Percentiles rank a stretch among this genome's conserved stretches.
Conservation (phyloP, 2,888 invertebrate genomes). For the Platerodrilus igneus region DNA sequence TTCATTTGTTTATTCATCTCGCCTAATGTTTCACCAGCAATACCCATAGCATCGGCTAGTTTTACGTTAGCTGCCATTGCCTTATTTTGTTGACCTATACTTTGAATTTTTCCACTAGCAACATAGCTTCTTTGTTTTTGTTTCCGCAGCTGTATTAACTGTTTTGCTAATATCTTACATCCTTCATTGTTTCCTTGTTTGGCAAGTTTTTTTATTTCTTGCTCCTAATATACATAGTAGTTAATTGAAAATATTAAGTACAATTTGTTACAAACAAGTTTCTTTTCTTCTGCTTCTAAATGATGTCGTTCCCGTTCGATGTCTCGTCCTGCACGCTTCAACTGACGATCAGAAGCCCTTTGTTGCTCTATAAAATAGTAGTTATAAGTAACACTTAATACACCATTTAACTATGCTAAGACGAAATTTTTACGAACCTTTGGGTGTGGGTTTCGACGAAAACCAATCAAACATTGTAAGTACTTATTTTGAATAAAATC, state of each 20-base stretch:
- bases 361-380: constrained; percentile 66
- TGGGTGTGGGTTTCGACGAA: constrained; percentile 46
- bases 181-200: constrained; percentile 83
- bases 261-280: constrained; percentile 59
- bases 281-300: constrained; percentile 84
- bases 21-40: constrained; percentile 85
- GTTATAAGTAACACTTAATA: neutral
- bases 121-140: constrained; percentile 79
- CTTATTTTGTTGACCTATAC: constrained; percentile 82
- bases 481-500: neutral
- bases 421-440: constrained; percentile 37
- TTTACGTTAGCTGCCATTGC: constrained; percentile 86
- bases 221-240: constrained; percentile 55
- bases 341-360: constrained; percentile 72
- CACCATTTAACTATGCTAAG: neutral
- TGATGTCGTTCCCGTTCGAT: constrained; percentile 77
- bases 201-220: constrained; percentile 85
- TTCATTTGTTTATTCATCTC: constrained; percentile 83
- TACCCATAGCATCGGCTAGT: constrained; percentile 81
- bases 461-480: constrained; percentile 35
- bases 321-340: constrained; percentile 77
- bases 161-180: constrained; percentile 79
- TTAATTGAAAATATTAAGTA: neutral
- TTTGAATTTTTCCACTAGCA: constrained; percentile 72
- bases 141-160: constrained; percentile 80